A percentile compares a stretch with the other conserved stretches of the same genome.
Evolutionary conservation across 2,888 invertebrate species (phyloP).

Genomic region (Nysson spinosus): DNA sequence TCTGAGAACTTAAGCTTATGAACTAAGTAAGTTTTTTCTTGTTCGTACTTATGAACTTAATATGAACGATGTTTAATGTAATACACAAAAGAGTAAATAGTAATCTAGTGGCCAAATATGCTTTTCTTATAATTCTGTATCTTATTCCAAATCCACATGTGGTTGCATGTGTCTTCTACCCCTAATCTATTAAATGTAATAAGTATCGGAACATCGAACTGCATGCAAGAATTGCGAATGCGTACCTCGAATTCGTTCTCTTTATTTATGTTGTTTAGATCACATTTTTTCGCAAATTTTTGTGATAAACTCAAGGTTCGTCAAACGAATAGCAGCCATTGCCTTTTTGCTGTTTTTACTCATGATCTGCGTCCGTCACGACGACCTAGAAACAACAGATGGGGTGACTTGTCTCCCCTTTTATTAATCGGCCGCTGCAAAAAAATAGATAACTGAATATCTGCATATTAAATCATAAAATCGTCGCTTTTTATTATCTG

Average conservation of each 20-base stretch:
- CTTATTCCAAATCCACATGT: constrained; percentile 52
- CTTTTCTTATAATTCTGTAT: constrained; percentile 28
- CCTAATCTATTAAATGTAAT: not conserved
- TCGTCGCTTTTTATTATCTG: not conserved
- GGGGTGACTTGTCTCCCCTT: constrained; percentile 35
- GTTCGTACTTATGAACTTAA: too few relatives aligned
- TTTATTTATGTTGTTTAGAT: constrained; percentile 46
- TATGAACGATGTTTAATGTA: too few relatives aligned
- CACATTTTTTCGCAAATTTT: constrained; percentile 63
- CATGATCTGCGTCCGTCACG: constrained; percentile 52
- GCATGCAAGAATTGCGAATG: not conserved
- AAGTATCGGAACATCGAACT: not conserved
- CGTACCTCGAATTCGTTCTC: constrained; percentile 52
- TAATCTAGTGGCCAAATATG: constrained; percentile 20
- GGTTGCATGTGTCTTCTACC: constrained; percentile 38
- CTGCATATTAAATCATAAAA: not conserved
- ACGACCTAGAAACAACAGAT: constrained; percentile 52
- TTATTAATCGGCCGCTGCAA: constrained; percentile 14
- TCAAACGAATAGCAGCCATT: constrained; percentile 67
- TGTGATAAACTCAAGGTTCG: constrained; percentile 51
- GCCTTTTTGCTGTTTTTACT: constrained; percentile 60
- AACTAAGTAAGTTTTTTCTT: too few relatives aligned
- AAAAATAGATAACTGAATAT: constrained; percentile 12
- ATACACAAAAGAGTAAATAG: not conserved
- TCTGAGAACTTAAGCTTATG: too few relatives aligned